Conservation (phyloP, 1,140 invertebrate species). For the Asbolus verrucosus region DNA sequence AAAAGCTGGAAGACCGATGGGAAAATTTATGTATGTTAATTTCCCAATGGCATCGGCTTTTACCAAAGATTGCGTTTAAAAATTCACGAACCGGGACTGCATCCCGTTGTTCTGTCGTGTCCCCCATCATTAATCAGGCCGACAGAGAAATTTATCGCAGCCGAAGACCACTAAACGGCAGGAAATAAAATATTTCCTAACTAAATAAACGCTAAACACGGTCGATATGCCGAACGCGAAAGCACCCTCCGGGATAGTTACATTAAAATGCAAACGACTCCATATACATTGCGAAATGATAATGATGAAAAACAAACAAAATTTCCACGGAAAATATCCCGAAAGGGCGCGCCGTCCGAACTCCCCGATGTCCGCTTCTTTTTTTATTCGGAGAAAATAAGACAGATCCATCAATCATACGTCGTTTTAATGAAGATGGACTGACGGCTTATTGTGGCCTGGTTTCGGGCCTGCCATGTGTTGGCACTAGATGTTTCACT, state of each 20-base stretch:
- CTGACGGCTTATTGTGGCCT: constrained; percentile 34
- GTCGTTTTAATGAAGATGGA: constrained; percentile 36
- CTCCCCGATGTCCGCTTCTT: constrained; percentile 7
- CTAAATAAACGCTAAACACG: too few relatives aligned
- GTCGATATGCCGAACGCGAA: too few relatives aligned
- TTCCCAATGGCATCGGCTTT: constrained; percentile 1
- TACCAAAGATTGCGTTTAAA: constrained; percentile 6
- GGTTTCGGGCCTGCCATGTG: constrained; percentile 20
- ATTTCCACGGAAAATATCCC: constrained; percentile 9
- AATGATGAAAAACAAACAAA: constrained; percentile 36
- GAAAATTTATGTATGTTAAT: constrained; percentile 29
- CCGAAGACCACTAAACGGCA: too few relatives aligned
- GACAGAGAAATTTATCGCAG: not conserved
- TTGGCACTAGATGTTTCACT: constrained; percentile 4
- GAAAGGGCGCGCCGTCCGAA: constrained; percentile 17
- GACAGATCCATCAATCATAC: constrained; percentile 34
- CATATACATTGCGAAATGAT: too few relatives aligned
- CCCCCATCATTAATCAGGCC: constrained; percentile 6
- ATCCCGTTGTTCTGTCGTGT: constrained; percentile 3
- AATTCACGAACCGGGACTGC: not conserved
- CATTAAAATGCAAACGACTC: too few relatives aligned
- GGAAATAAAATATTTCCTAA: too few relatives aligned
- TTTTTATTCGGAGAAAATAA: constrained; percentile 29
- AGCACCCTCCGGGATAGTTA: too few relatives aligned
- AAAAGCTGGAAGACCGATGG: too few relatives aligned